Conservation (phyloP, 2,113 vertebrate species). For the Atractosteus spatula region DNA sequence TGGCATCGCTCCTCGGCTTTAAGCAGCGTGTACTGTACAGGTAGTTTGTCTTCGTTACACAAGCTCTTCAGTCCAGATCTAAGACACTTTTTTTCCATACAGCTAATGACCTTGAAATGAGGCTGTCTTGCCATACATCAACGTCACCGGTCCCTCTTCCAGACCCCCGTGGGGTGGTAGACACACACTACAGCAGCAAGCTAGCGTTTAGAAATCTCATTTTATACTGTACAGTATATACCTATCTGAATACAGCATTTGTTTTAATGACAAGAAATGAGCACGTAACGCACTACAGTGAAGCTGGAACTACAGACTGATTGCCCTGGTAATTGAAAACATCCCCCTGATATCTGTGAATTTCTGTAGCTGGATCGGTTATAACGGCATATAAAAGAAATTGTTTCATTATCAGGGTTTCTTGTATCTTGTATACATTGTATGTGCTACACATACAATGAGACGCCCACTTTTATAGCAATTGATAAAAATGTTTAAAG, state of each 20-base stretch:
- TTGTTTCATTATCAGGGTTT: too few relatives aligned
- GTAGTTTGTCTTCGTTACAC: conserved; percentile 59
- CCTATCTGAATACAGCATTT: conserved; percentile 52
- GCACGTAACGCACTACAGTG: too few relatives aligned
- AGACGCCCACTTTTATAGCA: too few relatives aligned
- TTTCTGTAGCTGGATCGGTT: too few relatives aligned
- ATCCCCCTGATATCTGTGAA: too few relatives aligned
- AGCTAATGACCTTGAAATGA: conserved; percentile 55
- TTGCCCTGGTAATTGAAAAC: too few relatives aligned
- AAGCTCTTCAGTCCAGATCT: conserved; percentile 26
- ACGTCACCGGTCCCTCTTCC: conserved; percentile 30
- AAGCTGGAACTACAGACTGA: too few relatives aligned
- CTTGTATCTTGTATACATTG: too few relatives aligned
- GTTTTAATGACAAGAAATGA: conserved; percentile 20
- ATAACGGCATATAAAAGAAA: too few relatives aligned
- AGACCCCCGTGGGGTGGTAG: conserved; percentile 24
- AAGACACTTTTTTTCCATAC: background rate
- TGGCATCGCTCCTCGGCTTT: conserved; percentile 42
- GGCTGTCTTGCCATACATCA: conserved; percentile 27
- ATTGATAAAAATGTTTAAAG: too few relatives aligned
- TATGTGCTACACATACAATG: too few relatives aligned
- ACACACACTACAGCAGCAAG: conserved; percentile 23
- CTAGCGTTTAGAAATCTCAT: conserved; percentile 55
- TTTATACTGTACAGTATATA: conserved; percentile 56
- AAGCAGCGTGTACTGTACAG: conserved; percentile 34